Percentiles rank a stretch among this genome's conserved stretches.
Evolutionary conservation across 1,140 invertebrate genomes (phyloP).

Genomic region (Tetraneura akinire): DNA sequence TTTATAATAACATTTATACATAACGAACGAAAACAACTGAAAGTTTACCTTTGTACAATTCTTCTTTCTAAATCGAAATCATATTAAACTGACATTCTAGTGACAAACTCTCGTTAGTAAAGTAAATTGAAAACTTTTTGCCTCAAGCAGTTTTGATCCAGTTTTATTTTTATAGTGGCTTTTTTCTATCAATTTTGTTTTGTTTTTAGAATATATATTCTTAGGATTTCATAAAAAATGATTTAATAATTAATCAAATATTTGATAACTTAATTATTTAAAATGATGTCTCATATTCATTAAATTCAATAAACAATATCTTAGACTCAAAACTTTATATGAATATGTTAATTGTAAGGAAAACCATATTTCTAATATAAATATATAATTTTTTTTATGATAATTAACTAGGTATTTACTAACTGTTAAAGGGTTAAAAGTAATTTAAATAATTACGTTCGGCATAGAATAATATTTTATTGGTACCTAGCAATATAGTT

Average conservation of each 20-base stretch:
- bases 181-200: background rate
- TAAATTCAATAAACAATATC: too few relatives aligned
- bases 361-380: too few relatives aligned
- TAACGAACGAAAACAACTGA: background rate
- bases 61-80: slow-evolving; percentile 25
- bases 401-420: too few relatives aligned
- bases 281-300: too few relatives aligned
- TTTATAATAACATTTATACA: slow-evolving; percentile 19
- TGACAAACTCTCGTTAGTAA: slow-evolving; percentile 19
- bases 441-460: too few relatives aligned
- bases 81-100: slow-evolving; percentile 12
- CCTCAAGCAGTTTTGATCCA: background rate
- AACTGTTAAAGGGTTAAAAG: too few relatives aligned
- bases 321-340: too few relatives aligned
- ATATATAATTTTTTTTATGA: too few relatives aligned
- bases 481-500: too few relatives aligned
- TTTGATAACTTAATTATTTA: background rate
- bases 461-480: too few relatives aligned
- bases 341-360: too few relatives aligned
- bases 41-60: slow-evolving; percentile 16
- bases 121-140: slow-evolving; percentile 31
- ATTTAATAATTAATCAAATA: background rate
- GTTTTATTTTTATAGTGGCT: background rate
- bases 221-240: background rate
- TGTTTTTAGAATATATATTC: background rate